Evolutionary conservation across 2,113 vertebrate genomes (phyloP), one percentile per base, ranked within the genome.

Genomic region (Lipotes vexillifer): DNA sequence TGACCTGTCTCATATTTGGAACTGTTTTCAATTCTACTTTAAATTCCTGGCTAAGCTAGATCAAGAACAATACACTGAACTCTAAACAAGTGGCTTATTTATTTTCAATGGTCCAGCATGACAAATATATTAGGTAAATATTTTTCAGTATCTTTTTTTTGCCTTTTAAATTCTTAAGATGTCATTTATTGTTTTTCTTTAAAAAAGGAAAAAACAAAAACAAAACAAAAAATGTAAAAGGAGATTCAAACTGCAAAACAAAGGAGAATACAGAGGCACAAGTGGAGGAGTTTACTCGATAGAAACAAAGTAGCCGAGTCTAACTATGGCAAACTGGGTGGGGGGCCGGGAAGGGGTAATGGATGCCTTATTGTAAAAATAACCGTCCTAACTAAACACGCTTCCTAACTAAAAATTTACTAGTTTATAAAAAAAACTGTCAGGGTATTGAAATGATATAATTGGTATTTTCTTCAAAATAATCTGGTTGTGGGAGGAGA

Each of bases 311-410:
- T 99, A 99, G 99, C 99, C 98, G 98, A 98, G 99, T 98, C 96
- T 98, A 52, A 52, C 15, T 52, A 99, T 98, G 99, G 99, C 99
- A 99, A 98, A 98, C 59, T 55, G 98, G 98, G 98, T 98, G 97
- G 97, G 98, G 98, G 97, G 97, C 98, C 15, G 97, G 98, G 44
- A 52, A 86, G 98, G 98, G 98, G 96, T 52, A 98, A 99, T 99
- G 99, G 99, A 99, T 99, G 99, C 99, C 99, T 99, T 99, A 97
- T 99, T 99, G 99, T 99, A 99, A 98, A 99, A 99, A 98, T 98
- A 99, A 99, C 98, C 98, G 99, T 99, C 99, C 52, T 52, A 52
- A 49, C 49, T 49, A 93, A 85, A 59, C 18, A 69, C 72, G 36
- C 17, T 80, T 92, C 75, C 69, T 63, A 95, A 96, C 57, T 52